Evolutionary conservation across 2,113 vertebrate species (phyloP).

Genomic region (Ariopsis seemanni): DNA sequence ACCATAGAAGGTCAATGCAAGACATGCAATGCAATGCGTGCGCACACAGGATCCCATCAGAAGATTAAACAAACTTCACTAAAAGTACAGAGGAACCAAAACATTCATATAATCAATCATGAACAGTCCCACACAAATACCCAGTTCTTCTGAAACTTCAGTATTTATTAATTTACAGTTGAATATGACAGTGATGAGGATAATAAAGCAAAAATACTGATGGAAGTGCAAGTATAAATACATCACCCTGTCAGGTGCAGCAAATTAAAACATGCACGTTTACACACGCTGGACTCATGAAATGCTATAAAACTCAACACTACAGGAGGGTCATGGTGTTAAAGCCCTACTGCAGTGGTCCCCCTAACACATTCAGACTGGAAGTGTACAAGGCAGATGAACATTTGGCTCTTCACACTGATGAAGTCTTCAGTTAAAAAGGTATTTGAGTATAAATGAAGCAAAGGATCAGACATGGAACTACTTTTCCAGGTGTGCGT

Average conservation of each 20-base stretch:
- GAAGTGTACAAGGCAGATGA: neutral
- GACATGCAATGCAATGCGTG: too few species aligned
- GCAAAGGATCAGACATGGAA: neutral
- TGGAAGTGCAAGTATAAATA: neutral
- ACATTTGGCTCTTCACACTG: neutral
- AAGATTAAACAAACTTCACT: neutral
- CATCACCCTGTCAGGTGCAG: slow-evolving; percentile 5
- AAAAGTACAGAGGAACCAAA: neutral
- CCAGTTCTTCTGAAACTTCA: slow-evolving; percentile 48
- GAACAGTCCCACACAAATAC: slow-evolving; percentile 2
- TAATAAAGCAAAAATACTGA: slow-evolving; percentile 32
- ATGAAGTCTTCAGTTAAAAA: neutral
- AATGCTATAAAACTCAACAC: neutral
- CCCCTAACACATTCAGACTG: neutral
- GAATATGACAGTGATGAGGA: slow-evolving; percentile 37
- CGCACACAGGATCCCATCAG: too few species aligned
- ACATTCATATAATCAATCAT: neutral
- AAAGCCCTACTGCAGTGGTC: neutral
- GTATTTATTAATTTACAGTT: slow-evolving; percentile 65
- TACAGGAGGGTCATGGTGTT: neutral
- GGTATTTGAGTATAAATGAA: neutral
- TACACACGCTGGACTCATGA: neutral
- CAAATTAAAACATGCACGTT: neutral
- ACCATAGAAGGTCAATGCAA: too few species aligned
- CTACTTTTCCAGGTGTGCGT: neutral